These are phyloP conservation scores for Pungitius pungitius DNA, from an alignment of 2,113 vertebrate species.

Conservation along the genomic window DNA sequence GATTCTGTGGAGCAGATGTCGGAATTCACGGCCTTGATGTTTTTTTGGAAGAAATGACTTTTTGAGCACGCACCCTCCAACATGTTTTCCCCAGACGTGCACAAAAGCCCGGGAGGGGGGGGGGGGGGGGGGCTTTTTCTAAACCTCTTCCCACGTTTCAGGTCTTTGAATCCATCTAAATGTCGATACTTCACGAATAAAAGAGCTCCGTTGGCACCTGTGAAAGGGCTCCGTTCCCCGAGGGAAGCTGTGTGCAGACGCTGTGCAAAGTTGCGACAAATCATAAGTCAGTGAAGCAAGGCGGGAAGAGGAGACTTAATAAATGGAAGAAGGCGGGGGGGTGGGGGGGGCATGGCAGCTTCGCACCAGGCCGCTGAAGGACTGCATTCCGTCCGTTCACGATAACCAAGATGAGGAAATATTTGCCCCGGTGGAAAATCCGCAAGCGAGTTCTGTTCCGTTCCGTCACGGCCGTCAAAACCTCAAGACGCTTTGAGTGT, in stretches of 20 bases:
- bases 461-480: no score
- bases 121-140: neutral
- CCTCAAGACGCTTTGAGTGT: neutral
- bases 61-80: conserved; percentile 1
- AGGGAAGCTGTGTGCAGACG: no score
- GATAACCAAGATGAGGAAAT: neutral
- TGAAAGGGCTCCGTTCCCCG: no score
- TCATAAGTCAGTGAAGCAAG: no score
- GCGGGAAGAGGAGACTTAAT: no score
- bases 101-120: neutral
- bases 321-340: conserved; percentile 1
- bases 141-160: no score
- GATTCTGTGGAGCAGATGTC: neutral
- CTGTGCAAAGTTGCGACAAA: no score
- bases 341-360: neutral
- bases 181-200: no score
- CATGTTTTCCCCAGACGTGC: neutral
- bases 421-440: neutral
- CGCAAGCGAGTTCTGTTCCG: neutral
- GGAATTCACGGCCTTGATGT: neutral
- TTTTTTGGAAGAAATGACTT: neutral
- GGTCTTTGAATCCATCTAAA: no score
- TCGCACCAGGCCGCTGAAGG: neutral
- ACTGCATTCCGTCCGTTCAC: neutral
- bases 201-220: no score